Base-by-base conservation (phyloP, 92 coral and sea anemone genomes). In the Epizoanthus illoricatus region DNA sequence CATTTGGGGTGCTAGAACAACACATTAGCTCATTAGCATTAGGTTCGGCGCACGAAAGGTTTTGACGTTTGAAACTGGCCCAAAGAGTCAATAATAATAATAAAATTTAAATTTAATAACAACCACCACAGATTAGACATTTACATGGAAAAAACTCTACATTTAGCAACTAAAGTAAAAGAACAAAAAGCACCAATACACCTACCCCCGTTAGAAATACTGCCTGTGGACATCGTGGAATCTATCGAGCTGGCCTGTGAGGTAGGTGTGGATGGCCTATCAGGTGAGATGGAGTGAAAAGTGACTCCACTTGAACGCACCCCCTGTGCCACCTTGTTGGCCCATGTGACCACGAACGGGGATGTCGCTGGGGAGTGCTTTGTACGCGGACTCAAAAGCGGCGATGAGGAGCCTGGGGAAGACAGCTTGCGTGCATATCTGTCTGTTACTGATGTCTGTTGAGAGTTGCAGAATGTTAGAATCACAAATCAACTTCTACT, bases 321-420 rank as follows among this genome's bases (percentile, higher is more conserved):
- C 20, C 87, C 85, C 0, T 39, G 56, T 54, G 93, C 87, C 39
- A 90, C 93, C 67, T 72, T 87, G 79, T 84, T 87, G 2, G 93
- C 93, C 93, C 93, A 90, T 0, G 88, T 87, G 71, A 73, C 88
- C n/a, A 74, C 86, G n/a, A 87, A 90, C 36, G 93, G 90, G 21
- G 82, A 78, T 0, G 68, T 39, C 1, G 21, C 33, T 43, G 82
- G 24, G 43, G 82, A 20, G 18, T 69, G 47, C 39, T 63, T 78
- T 36, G 19, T 20, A 42, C 24, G 67, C 21, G 82, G 28, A 45
- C 82, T 78, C 72, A 63, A 40, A n/a, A 78, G 60, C 23, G 82
- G 71, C 3, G 82, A 78, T 5, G 82, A 78, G 3, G 71, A 45
- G 23, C 59, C 82, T 7, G 82, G 82, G 4, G 82, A 78, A 45